These are phyloP conservation scores for Phoxinus phoxinus DNA, from an alignment of 2,113 vertebrate genomes.

Conservation along the genomic window DNA sequence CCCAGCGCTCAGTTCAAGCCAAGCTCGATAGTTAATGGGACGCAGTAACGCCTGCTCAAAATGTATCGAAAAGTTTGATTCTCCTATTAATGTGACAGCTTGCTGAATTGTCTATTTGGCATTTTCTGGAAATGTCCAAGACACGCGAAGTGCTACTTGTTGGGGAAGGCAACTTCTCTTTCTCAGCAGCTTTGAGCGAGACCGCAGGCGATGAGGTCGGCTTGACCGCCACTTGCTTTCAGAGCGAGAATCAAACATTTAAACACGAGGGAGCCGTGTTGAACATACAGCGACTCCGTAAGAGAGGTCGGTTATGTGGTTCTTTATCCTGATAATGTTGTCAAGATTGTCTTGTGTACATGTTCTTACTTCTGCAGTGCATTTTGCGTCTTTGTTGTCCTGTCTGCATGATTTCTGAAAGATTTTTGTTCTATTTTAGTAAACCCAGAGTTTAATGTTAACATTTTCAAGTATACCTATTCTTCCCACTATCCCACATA, in stretches of 20 bases:
- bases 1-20: not conserved
- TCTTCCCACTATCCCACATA: constrained; percentile 1
- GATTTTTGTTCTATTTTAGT: not conserved
- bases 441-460: not conserved
- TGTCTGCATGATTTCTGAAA: not conserved
- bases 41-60: not conserved
- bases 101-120: not conserved
- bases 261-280: constrained; percentile 65
- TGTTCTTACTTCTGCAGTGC: not conserved
- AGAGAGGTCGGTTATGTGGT: constrained; percentile 73
- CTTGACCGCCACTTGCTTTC: constrained; percentile 85
- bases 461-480: not conserved
- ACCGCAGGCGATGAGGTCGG: constrained; percentile 3
- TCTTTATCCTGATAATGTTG: not conserved
- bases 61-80: not conserved
- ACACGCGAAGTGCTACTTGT: constrained; percentile 78
- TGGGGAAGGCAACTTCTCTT: constrained; percentile 96
- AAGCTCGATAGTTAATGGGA: not conserved
- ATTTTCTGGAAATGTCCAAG: constrained; percentile 57
- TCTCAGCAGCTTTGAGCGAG: constrained; percentile 78
- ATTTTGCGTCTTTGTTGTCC: not conserved
- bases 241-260: constrained; percentile 69
- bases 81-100: not conserved
- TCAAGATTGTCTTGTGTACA: not conserved
- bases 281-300: constrained; percentile 79